Evolutionary conservation across 1,140 invertebrate species (phyloP), one percentile per base, ranked within the genome.

Genomic region (Drosophila tsacasi): DNA sequence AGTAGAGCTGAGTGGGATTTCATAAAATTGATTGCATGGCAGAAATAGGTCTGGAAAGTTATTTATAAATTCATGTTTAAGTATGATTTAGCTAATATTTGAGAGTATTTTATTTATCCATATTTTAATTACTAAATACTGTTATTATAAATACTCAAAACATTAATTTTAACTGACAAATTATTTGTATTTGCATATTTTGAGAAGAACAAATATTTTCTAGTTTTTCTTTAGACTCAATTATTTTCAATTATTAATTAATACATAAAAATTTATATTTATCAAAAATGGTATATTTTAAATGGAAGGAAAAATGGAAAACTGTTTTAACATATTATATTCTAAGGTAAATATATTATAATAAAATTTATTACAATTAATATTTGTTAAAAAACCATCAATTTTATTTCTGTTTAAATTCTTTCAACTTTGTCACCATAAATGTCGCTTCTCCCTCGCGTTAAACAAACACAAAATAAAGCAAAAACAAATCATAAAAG

Each of bases 401-500:
- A 39, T 4, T 13, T 30, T 13, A 13, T 66, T 67, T 50, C 0
- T 9, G 5, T 50, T 25, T 6, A 5, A n/a, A 74, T 63, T 57
- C 35, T 42, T 19, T n/a, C 37, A 62, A 40, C 30, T 62, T 62
- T 78, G 35, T 69, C 74, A 15, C 21, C 19, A 78, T 62, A 78
- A 78, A 64, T 59, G 39, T 59, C 44, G 9, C n/a, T 23, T 30
- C 3, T 62, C n/a, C n/a, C n/a, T 59, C 21, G 8, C 21, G 19
- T 19, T 54, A 81, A 73, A 40, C 23, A 58, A 47, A 64, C 42
- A 49, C 23, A 50, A 78, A 55, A 49, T 10, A 64, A n/a, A 39
- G 62, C 12, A 52, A 76, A 79, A 84, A 85, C 50, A 84, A 85
- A 79, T 76, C 75, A 85, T 89, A 77, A 81, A 67, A 73, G 74